phyloP scores from a whole-genome alignment of 2,113 vertebrate species.

The Tringa solitaria region DNA sequence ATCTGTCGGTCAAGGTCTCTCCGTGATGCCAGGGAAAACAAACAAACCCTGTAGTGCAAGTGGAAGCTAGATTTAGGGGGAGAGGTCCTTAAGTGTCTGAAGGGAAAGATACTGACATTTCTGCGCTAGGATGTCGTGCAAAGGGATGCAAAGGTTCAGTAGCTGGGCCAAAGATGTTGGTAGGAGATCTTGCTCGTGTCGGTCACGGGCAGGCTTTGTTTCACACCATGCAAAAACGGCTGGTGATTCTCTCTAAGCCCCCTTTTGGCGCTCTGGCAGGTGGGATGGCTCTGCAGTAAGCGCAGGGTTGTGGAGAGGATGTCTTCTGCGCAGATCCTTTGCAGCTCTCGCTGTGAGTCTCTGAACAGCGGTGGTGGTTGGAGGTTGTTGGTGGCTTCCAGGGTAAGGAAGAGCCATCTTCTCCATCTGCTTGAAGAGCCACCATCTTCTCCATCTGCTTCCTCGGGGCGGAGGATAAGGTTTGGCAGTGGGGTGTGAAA shows the following conservation, averaged over 20 bases:
- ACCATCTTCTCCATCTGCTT: background rate
- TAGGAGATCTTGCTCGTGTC: background rate
- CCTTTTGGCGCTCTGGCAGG: background rate
- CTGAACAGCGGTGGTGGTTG: background rate
- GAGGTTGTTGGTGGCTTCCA: background rate
- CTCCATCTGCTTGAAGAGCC: background rate
- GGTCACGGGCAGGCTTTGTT: background rate
- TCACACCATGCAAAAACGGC: background rate
- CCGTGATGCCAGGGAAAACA: constrained; percentile 3
- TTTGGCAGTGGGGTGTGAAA: background rate
- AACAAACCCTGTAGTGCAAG: background rate
- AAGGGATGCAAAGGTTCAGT: background rate
- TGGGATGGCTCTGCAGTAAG: background rate
- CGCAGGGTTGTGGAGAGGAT: background rate
- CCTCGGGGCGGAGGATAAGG: background rate
- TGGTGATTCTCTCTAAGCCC: background rate
- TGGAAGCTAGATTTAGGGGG: background rate
- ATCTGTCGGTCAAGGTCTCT: constrained; percentile 18
- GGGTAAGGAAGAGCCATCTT: background rate
- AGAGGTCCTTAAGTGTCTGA: background rate
- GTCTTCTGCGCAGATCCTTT: background rate
- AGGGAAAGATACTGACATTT: background rate
- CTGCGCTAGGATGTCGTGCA: background rate
- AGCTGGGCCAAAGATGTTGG: background rate
- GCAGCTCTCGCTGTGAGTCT: background rate